Evolutionary conservation across 2,113 vertebrate species (phyloP).

Genomic region (Taxidea taxus): DNA sequence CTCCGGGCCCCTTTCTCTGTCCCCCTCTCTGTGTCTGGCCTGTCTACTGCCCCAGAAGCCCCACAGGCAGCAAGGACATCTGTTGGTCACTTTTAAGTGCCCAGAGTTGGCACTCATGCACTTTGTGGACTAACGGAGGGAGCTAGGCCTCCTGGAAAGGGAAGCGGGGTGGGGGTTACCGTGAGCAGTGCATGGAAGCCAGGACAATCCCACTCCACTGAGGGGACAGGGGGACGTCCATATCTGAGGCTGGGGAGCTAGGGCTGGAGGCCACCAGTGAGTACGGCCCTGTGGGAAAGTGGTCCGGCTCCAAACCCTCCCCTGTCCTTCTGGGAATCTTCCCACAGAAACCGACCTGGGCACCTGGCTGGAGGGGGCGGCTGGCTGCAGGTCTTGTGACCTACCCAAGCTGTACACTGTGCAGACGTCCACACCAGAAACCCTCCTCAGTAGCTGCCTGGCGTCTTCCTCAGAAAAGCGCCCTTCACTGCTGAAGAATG

Average conservation of each 20-base stretch:
- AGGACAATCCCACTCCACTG: accelerated
- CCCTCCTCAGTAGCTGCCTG: conserved; percentile 79
- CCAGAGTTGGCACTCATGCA: background rate
- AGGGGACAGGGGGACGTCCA: accelerated
- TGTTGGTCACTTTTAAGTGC: no score
- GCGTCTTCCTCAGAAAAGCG: conserved; percentile 81
- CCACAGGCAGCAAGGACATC: accelerated
- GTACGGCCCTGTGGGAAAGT: background rate
- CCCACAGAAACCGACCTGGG: background rate
- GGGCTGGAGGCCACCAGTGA: accelerated
- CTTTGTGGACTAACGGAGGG: background rate
- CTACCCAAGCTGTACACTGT: conserved; percentile 90
- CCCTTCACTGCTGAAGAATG: conserved; percentile 78
- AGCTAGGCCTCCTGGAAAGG: background rate
- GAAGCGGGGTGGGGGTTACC: background rate
- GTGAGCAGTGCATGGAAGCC: background rate
- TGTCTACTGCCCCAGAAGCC: background rate
- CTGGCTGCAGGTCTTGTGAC: background rate
- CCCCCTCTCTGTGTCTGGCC: background rate
- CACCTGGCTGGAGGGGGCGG: accelerated
- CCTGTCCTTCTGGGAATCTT: background rate
- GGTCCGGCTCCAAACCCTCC: background rate
- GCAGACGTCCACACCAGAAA: conserved; percentile 80
- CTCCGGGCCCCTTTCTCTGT: accelerated
- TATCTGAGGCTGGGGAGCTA: accelerated